phyloP scores from a whole-genome alignment of 2,113 vertebrate genomes.

The Xyliphius kryptos region DNA sequence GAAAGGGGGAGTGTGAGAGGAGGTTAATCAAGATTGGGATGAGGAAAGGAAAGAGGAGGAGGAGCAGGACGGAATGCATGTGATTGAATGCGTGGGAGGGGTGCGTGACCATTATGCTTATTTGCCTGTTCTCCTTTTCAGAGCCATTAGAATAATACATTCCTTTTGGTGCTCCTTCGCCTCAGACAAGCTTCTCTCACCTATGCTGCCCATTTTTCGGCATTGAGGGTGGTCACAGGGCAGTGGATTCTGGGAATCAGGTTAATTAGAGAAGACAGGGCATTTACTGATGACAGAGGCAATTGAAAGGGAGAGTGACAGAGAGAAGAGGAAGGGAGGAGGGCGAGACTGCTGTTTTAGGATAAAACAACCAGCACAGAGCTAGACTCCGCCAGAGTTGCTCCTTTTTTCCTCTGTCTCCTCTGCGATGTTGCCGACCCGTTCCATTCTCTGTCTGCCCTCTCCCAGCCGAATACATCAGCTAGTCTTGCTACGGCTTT shows the following conservation, averaged over 20 bases:
- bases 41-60: conserved; percentile 55
- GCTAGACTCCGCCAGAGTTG: too few species aligned
- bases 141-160: conserved; percentile 67
- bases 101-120: conserved; percentile 73
- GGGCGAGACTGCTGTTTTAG: too few species aligned
- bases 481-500: conserved; percentile 35
- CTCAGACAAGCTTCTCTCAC: conserved; percentile 63
- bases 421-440: conserved; percentile 59
- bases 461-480: conserved; percentile 54
- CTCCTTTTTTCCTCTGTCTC: conserved; percentile 57
- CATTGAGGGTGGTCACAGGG: conserved; percentile 68
- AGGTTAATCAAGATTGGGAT: conserved; percentile 71
- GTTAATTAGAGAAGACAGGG: conserved; percentile 73
- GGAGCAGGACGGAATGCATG: conserved; percentile 43
- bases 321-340: too few species aligned
- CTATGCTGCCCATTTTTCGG: conserved; percentile 72
- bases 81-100: conserved; percentile 66
- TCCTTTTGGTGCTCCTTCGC: conserved; percentile 56
- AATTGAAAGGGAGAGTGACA: too few species aligned
- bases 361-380: too few species aligned
- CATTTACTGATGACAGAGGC: conserved; percentile 59
- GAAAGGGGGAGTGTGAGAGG: conserved; percentile 60
- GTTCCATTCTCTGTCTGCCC: conserved; percentile 59
- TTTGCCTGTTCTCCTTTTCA: conserved; percentile 69
- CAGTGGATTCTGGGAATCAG: conserved; percentile 70